These are phyloP conservation scores for Pseudochirops cupreus DNA, from an alignment of 2,797 vertebrate genomes.

Conservation along the genomic window DNA sequence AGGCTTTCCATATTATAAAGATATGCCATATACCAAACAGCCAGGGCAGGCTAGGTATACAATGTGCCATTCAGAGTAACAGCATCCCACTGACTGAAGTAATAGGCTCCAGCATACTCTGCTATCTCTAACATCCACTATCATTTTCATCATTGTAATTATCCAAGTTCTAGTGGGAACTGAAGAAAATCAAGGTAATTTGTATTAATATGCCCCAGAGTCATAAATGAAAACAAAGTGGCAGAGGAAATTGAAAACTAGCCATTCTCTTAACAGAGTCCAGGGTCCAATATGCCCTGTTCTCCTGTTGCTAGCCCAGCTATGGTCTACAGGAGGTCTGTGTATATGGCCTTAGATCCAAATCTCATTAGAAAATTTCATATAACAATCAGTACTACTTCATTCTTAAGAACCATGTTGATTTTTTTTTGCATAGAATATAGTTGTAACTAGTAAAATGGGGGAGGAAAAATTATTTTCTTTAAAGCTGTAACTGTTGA, in stretches of 20 bases:
- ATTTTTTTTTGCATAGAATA: neutral
- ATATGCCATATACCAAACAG: neutral
- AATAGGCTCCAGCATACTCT: neutral
- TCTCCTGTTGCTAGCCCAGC: neutral
- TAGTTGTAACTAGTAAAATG: constrained; percentile 19
- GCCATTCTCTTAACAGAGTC: constrained; percentile 5
- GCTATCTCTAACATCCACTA: neutral
- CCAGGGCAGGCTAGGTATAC: neutral
- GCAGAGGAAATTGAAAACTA: neutral
- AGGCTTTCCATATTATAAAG: neutral
- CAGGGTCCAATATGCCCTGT: neutral
- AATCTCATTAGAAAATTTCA: fast-evolving
- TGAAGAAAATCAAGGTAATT: neutral
- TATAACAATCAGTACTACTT: neutral
- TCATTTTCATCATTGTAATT: constrained; percentile 4
- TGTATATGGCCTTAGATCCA: neutral
- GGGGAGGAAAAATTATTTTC: neutral
- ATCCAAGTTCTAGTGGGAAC: neutral
- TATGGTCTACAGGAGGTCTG: neutral
- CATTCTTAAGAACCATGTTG: constrained; percentile 26
- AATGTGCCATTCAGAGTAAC: neutral
- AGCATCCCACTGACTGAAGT: neutral
- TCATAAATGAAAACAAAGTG: neutral
- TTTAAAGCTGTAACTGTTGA: constrained; percentile 5
- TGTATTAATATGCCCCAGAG: neutral